Evolutionary conservation across 2,888 invertebrate species (phyloP).

Genomic region (Periphyllus acericola): DNA sequence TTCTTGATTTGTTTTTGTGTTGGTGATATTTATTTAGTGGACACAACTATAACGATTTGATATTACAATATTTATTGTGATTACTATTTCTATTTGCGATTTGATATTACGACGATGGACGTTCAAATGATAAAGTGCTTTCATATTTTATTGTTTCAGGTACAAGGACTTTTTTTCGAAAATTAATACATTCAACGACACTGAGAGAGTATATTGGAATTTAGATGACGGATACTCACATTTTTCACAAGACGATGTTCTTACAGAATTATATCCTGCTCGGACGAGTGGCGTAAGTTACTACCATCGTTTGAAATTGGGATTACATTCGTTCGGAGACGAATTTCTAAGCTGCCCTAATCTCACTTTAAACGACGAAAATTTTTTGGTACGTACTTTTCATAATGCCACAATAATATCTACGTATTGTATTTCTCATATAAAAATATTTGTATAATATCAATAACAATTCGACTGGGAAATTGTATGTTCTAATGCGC

Average conservation of each 20-base stretch:
- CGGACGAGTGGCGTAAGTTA: not conserved
- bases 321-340: not conserved
- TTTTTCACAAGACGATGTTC: not conserved
- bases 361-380: not conserved
- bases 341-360: not conserved
- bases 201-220: not conserved
- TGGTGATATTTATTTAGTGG: too few relatives aligned
- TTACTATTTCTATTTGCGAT: too few relatives aligned
- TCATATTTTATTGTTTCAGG: not conserved
- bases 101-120: too few relatives aligned
- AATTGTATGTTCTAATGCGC: too few relatives aligned
- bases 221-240: conserved; percentile 20
- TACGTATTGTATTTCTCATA: not conserved
- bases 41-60: too few relatives aligned
- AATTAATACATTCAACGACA: not conserved
- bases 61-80: too few relatives aligned
- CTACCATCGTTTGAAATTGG: conserved; percentile 6
- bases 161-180: not conserved
- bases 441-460: not conserved
- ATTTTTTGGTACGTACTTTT: not conserved
- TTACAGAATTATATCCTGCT: not conserved
- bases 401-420: not conserved
- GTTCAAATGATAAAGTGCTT: too few relatives aligned
- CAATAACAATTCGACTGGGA: too few relatives aligned
- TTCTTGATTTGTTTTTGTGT: too few relatives aligned